phyloP scores from a whole-genome alignment of 2,888 invertebrate species.

The Scaptomyza cyrtandrae region DNA sequence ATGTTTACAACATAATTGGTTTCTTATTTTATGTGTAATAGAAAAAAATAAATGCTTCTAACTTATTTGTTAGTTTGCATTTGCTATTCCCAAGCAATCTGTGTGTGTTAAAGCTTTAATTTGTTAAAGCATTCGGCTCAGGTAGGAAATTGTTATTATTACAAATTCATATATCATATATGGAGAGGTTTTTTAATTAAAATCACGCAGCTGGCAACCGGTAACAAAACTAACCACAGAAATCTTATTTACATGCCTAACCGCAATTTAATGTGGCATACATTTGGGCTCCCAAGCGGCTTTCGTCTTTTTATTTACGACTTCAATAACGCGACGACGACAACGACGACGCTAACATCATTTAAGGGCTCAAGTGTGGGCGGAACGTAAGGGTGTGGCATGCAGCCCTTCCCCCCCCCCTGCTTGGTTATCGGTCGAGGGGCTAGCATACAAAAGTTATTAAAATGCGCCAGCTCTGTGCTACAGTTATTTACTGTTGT shows the following conservation, averaged over 20 bases:
- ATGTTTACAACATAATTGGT: conserved; percentile 37
- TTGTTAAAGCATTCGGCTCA: neutral
- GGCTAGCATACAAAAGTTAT: conserved; percentile 60
- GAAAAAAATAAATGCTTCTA: neutral
- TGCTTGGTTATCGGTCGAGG: neutral
- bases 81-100: neutral
- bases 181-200: conserved; percentile 67
- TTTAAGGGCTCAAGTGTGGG: conserved; percentile 34
- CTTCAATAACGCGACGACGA: conserved; percentile 72
- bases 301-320: conserved; percentile 73
- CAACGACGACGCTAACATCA: conserved; percentile 37
- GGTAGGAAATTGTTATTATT: neutral
- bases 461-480: conserved; percentile 67
- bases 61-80: too few species aligned
- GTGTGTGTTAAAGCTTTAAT: neutral
- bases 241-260: conserved; percentile 70
- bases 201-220: conserved; percentile 52
- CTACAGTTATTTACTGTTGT: conserved; percentile 68
- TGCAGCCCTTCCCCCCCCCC: neutral
- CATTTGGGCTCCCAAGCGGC: conserved; percentile 49
- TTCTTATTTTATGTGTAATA: neutral
- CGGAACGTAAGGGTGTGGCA: conserved; percentile 1
- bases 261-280: conserved; percentile 76
- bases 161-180: conserved; percentile 15
- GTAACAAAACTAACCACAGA: conserved; percentile 63